These are phyloP conservation scores for Cottus gobio DNA, from an alignment of 2,113 vertebrate genomes.

Conservation along the genomic window DNA sequence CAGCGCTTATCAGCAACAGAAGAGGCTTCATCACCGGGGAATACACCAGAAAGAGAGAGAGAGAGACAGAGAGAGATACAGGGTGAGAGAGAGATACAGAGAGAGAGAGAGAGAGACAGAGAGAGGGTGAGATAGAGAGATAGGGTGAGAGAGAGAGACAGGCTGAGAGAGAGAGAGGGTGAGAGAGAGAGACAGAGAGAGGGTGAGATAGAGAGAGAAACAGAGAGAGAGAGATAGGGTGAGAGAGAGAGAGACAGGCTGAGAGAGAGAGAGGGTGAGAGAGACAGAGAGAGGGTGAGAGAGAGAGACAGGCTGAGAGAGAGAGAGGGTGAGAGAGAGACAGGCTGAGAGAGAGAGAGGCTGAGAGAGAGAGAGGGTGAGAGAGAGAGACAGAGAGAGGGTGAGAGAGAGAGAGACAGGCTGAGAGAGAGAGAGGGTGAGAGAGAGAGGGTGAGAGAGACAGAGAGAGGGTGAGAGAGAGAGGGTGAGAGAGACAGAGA, in stretches of 20 bases:
- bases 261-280: too few relatives aligned
- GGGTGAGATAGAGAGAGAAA: not conserved
- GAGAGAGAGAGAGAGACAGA: not conserved
- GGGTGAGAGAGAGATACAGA: not conserved
- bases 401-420: not conserved
- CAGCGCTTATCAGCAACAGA: slow-evolving; percentile 45
- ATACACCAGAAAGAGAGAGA: slow-evolving; percentile 6
- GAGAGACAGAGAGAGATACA: not conserved
- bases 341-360: not conserved
- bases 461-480: not conserved
- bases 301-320: too few relatives aligned
- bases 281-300: slow-evolving; percentile 8
- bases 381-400: not conserved
- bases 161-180: not conserved
- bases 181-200: not conserved
- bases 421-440: not conserved
- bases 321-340: not conserved
- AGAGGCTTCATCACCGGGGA: slow-evolving; percentile 46
- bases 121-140: too few relatives aligned
- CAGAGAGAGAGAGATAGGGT: not conserved
- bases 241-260: not conserved
- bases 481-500: not conserved
- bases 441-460: not conserved
- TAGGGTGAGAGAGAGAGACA: too few relatives aligned
- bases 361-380: too few relatives aligned